Evolutionary conservation across 2,797 vertebrate genomes (phyloP), one percentile per base, ranked within the genome.

Genomic region (Xiphophorus birchmanni): DNA sequence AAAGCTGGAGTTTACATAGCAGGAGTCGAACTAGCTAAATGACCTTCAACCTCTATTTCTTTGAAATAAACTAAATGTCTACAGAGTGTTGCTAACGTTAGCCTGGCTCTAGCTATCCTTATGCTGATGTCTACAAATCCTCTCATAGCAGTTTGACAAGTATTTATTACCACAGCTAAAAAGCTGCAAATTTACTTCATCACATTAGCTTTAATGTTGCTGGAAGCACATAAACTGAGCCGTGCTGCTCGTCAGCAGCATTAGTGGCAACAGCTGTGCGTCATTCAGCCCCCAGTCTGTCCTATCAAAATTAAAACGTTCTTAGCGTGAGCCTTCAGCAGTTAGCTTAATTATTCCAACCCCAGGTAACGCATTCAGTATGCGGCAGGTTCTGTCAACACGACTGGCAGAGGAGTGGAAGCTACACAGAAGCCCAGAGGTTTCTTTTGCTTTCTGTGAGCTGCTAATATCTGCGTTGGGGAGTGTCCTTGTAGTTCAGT

Each of bases 251-350:
- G 29, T 76, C 58, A 18, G 54, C 75, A 63, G 26, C 56, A 12
- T 76, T 47, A 29, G 56, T 15, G 75, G 75, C 56, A 60, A 44
- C 75, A 76, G 75, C 56, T 76, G 56, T 54, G 56, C n/a, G n/a
- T 32, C 56, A 29, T 76, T 58, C 56, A 76, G 42, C 40, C 44
- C 12, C 69, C 69, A 58, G 54, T 45, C 54, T 63, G n/a, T 32
- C 11, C 5, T 47, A 63, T 42, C 32, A 35, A 35, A 76, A 76
- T 76, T 21, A 44, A 13, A 32, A 32, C 11, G 17, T 65, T 47
- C 29, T 76, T 35, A 65, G 58, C n/a, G 37, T 32, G 44, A 63
- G 52, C n/a, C 54, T 45, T n/a, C 26, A 42, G 65, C 32, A 11
- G 15, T 60, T 23, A 21, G n/a, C 29, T 47, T 63, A 42, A 44